phyloP scores from a whole-genome alignment of 92 coral and sea anemone genomes.

The Siderastrea radians region DNA sequence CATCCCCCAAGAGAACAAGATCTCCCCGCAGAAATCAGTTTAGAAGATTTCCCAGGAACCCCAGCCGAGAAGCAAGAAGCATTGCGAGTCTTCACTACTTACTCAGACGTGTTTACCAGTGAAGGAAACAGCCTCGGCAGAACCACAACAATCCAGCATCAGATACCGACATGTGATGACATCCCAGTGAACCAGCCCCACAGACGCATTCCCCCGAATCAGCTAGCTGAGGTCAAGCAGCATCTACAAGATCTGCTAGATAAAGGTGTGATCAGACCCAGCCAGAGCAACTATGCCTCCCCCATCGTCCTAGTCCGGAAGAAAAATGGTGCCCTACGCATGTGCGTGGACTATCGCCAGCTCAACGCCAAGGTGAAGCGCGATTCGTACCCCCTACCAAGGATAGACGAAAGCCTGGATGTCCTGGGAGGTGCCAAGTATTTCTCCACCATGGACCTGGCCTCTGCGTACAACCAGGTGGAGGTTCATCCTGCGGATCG shows the following conservation, averaged over 20 bases:
- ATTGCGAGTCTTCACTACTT: not conserved
- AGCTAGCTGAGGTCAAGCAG: slow-evolving; percentile 62
- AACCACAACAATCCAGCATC: slow-evolving; percentile 49
- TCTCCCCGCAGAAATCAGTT: slow-evolving; percentile 10
- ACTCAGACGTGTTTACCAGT: slow-evolving; percentile 58
- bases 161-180: slow-evolving; percentile 52
- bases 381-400: slow-evolving; percentile 53
- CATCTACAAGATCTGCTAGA: slow-evolving; percentile 61
- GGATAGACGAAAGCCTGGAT: slow-evolving; percentile 41
- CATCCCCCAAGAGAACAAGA: slow-evolving; percentile 3
- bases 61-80: slow-evolving; percentile 9
- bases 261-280: not conserved
- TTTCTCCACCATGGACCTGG: slow-evolving; percentile 48
- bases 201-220: slow-evolving; percentile 25
- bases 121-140: slow-evolving; percentile 45
- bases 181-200: slow-evolving; percentile 59
- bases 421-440: no score
- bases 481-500: slow-evolving; percentile 36
- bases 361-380: slow-evolving; percentile 48
- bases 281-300: slow-evolving; percentile 67
- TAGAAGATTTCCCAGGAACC: slow-evolving; percentile 4
- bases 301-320: slow-evolving; percentile 74
- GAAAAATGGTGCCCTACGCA: slow-evolving; percentile 63
- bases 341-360: slow-evolving; percentile 71
- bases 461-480: slow-evolving; percentile 58